Conservation (phyloP, 53 echinoderm and acorn worm genomes). For the Astropecten irregularis region DNA sequence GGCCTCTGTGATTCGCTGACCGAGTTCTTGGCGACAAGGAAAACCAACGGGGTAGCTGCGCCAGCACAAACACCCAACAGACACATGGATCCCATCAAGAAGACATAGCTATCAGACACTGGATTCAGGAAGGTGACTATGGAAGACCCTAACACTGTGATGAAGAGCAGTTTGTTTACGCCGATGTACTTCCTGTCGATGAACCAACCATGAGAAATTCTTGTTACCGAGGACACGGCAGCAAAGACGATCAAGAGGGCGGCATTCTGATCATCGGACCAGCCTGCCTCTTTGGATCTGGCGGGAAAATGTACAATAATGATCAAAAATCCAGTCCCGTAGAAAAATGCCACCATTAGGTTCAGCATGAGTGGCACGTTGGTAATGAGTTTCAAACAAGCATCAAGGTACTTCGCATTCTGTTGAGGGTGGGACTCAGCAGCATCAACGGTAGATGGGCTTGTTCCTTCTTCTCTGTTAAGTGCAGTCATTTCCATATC, state of each 20-base stretch:
- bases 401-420: no score
- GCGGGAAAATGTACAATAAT: neutral
- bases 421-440: no score
- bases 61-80: neutral
- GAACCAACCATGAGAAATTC: constrained; percentile 2
- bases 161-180: neutral
- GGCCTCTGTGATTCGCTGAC: neutral
- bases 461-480: neutral
- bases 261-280: constrained; percentile 11
- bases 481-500: neutral
- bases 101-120: constrained; percentile 6
- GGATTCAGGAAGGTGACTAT: constrained; percentile 3
- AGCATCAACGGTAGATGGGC: no score
- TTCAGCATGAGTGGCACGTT: neutral
- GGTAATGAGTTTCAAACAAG: neutral
- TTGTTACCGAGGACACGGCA: neutral
- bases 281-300: constrained; percentile 4
- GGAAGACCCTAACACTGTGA: neutral
- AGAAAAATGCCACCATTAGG: neutral
- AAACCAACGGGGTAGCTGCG: neutral
- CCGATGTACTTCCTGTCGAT: constrained; percentile 3
- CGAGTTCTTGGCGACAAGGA: neutral
- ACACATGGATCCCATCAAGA: neutral
- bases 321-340: neutral
- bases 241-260: neutral